phyloP scores from a whole-genome alignment of 2,113 vertebrate species.

The Scopus umbretta region DNA sequence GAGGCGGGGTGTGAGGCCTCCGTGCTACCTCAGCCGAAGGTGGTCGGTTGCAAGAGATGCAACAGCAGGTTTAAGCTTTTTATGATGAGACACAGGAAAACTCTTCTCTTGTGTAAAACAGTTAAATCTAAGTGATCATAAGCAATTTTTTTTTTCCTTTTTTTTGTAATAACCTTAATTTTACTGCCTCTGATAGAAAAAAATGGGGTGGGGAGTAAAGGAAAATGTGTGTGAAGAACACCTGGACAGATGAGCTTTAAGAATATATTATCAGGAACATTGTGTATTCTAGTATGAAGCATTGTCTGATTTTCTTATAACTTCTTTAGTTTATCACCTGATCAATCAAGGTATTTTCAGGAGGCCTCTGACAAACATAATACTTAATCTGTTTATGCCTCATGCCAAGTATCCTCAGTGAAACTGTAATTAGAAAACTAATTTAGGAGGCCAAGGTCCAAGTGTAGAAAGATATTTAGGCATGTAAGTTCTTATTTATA shows the following conservation, averaged over 20 bases:
- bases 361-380: not conserved
- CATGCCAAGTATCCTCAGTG: not conserved
- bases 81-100: not conserved
- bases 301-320: not conserved
- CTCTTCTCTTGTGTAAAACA: not conserved
- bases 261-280: not conserved
- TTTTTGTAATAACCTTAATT: not conserved
- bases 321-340: not conserved
- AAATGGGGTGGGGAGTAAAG: rapidly evolving
- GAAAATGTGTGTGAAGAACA: not conserved
- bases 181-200: not conserved
- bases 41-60: too few species aligned
- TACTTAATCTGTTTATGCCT: not conserved
- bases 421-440: slow-evolving; percentile 11
- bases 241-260: not conserved
- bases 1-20: too few species aligned
- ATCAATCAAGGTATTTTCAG: not conserved
- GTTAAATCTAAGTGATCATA: not conserved
- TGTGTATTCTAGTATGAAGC: not conserved
- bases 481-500: not conserved
- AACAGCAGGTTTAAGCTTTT: not conserved
- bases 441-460: not conserved
- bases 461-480: not conserved
- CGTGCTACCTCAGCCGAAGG: too few species aligned
- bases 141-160: not conserved